Evolutionary conservation across 2,797 vertebrate species (phyloP), one percentile per base, ranked within the genome.

Genomic region (Amphiprion clarkii): DNA sequence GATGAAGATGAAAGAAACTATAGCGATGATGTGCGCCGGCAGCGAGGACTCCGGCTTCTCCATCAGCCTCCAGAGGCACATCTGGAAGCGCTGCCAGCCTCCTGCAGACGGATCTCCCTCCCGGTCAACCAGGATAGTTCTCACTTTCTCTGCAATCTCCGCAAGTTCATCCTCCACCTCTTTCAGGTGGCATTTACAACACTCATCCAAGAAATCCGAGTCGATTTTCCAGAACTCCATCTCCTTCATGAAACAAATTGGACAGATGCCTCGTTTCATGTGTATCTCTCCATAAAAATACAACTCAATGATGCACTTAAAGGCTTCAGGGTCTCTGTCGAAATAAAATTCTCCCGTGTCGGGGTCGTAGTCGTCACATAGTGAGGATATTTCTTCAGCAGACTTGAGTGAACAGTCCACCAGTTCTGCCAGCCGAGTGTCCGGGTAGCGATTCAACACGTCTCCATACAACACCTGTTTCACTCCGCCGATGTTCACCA

Each of bases 171-270:
- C 96, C 23, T 96, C 96, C 72, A 96, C 97, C 89, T 99, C 98
- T 40, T 93, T 95, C 76, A 99, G 91, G 59, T 96, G 93, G 72
- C 95, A 90, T 84, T 96, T 96, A 78, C 98, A 99, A 51, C 97
- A 99, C 6, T 98, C 97, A 56, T 99, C 98, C 66, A 99, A 83
- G 75, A 96, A 96, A 76, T 96, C 94, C 16, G 95, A 83, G 78
- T 94, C 96, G 63, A 99, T 95, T 87, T 96, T 97, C 98, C 98
- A 99, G 92, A 98, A 99, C 79, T 98, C 97, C 96, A 99, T 98
- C 83, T 99, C 98, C 66, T 96, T 97, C 92, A 97, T 95, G 84
- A 99, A 99, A 89, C 97, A 98, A 76, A 99, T 96, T 0, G 98
- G 97, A 59, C 98, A 99, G 72, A 98, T 96, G 31, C 98, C 98